A percentile compares a stretch with the other conserved stretches of the same genome.
phyloP scores from a whole-genome alignment of 2,888 invertebrate genomes.

The Agonopterix alstromeriana region DNA sequence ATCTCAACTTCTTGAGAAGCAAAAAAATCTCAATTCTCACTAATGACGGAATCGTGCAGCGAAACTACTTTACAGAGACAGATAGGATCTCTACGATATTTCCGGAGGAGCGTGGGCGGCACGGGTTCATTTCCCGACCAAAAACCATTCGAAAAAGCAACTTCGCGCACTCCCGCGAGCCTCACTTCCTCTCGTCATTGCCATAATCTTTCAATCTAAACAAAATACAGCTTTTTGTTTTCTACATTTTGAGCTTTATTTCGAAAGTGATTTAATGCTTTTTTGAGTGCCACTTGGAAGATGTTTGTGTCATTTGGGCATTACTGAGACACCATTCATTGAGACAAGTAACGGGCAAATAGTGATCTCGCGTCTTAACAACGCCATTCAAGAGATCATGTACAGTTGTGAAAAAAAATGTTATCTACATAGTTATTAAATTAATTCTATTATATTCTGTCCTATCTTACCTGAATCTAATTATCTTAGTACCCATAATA shows the following conservation, averaged over 20 bases:
- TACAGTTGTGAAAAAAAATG: slow-evolving; percentile 38
- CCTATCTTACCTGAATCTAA: too few species aligned
- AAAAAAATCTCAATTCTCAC: slow-evolving; percentile 57
- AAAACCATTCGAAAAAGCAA: slow-evolving; percentile 40
- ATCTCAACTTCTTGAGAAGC: slow-evolving; percentile 42
- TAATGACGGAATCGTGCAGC: slow-evolving; percentile 69
- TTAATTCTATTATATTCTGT: too few species aligned
- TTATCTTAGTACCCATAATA: too few species aligned
- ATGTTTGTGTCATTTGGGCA: slow-evolving; percentile 45
- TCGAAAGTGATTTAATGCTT: slow-evolving; percentile 22
- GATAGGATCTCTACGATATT: slow-evolving; percentile 62
- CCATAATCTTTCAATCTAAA: slow-evolving; percentile 19
- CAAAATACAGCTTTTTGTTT: background rate
- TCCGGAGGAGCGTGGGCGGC: slow-evolving; percentile 65
- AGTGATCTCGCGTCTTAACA: slow-evolving; percentile 62
- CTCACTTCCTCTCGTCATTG: slow-evolving; percentile 41
- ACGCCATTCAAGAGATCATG: slow-evolving; percentile 62
- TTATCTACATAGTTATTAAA: too few species aligned
- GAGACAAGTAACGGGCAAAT: slow-evolving; percentile 72
- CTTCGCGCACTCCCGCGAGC: slow-evolving; percentile 54
- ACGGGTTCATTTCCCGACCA: slow-evolving; percentile 39
- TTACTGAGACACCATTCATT: slow-evolving; percentile 62
- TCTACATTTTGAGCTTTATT: slow-evolving; percentile 26
- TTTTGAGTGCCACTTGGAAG: slow-evolving; percentile 22
- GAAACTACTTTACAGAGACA: slow-evolving; percentile 38